Evolutionary conservation across 1,140 invertebrate species (phyloP), one percentile per base, ranked within the genome.

Genomic region (Pseudomyrmex gracilis): DNA sequence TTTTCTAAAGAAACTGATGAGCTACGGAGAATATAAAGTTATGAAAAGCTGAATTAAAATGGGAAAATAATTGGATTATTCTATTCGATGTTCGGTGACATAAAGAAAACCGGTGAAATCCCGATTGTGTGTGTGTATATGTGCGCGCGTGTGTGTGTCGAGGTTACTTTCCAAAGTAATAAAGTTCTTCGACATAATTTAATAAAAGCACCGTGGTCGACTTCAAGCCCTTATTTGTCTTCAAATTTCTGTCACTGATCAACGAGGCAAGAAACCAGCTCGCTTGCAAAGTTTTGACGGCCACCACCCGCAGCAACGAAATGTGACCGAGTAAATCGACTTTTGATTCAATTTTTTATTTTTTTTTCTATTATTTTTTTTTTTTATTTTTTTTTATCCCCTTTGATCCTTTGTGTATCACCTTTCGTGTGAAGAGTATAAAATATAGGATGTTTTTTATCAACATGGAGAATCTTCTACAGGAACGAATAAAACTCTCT

Each of bases 291-390:
- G 43, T 80, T 80, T 78, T 17, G 58, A 9, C 57, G 73, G 66
- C 49, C 20, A 43, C 13, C 43, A 45, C 12, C 10, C 58, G 24
- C 49, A 49, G n/a, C 53, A 10, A 7, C 24, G 53, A 76, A 86
- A 67, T 85, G 83, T 82, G 85, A 90, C 60, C 34, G 63, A 57
- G 83, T 51, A 85, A 90, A 91, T 85, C 66, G 83, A 87, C 90
- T 91, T 87, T 76, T 87, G 74, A 89, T 86, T 20, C 63, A 64
- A 15, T 47, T 83, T 68, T 82, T 88, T 86, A n/a, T 82, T 87
- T 85, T 34, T 22, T 43, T 17, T 63, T 71, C 0, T 4, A 51
- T 22, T n/a, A n/a, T n/a, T n/a, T n/a, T n/a, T n/a, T n/a, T 47
- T 83, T 68, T 82, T 88, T 86, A n/a, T 82, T 87, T 85, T 34